Evolutionary conservation across 2,888 invertebrate genomes (phyloP).

Genomic region (Caenorhabditis macrosperma): DNA sequence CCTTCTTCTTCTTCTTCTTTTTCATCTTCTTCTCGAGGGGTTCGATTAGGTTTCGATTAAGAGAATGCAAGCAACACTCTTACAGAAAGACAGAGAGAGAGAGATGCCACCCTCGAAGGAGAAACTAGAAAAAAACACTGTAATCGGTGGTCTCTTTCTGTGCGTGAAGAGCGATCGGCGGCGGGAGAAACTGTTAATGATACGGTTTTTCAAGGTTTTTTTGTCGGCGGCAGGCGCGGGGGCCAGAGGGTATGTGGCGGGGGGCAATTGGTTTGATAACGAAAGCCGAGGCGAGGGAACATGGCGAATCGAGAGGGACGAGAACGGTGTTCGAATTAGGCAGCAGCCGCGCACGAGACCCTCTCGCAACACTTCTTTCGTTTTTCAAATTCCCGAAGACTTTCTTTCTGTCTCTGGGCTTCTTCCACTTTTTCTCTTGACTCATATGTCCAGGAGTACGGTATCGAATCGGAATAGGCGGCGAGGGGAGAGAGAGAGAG

Average conservation of each 20-base stretch:
- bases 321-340: conserved; percentile 55
- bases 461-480: too few species aligned
- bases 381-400: not conserved
- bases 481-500: conserved; percentile 16
- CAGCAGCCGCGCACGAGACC: not conserved
- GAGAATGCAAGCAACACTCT: not conserved
- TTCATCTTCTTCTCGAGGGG: conserved; percentile 20
- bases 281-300: conserved; percentile 19
- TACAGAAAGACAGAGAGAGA: too few species aligned
- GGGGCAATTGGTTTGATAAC: conserved; percentile 25
- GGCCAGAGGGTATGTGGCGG: not conserved
- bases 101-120: not conserved
- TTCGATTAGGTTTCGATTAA: conserved; percentile 36
- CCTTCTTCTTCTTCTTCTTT: conserved; percentile 28
- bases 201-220: conserved; percentile 50
- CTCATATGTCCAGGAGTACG: conserved; percentile 7
- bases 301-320: conserved; percentile 22
- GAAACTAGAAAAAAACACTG: conserved; percentile 31
- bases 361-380: conserved; percentile 13
- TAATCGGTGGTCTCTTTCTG: conserved; percentile 44
- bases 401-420: not conserved
- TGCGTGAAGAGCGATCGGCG: not conserved
- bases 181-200: conserved; percentile 39
- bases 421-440: not conserved
- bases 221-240: not conserved